These are phyloP conservation scores for Plebejus melissa DNA, from an alignment of 2,888 invertebrate genomes.

Conservation along the genomic window DNA sequence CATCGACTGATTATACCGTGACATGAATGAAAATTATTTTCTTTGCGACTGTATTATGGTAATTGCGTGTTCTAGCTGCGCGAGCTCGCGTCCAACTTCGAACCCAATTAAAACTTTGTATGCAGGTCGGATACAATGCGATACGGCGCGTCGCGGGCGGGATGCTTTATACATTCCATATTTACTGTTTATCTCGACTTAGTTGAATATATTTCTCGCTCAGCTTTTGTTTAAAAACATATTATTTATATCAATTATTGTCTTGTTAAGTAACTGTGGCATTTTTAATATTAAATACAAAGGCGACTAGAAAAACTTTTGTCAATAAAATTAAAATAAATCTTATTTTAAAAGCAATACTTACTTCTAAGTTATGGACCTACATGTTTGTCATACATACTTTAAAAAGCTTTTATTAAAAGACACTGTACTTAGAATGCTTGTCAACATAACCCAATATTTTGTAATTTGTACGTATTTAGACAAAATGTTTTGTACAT, in stretches of 20 bases:
- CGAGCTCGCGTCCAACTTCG: neutral
- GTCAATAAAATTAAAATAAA: neutral
- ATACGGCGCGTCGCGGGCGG: neutral
- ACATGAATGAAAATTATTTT: constrained; percentile 20
- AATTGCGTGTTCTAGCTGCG: neutral
- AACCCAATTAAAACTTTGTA: constrained; percentile 22
- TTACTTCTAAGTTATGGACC: no score
- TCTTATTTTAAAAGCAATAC: neutral
- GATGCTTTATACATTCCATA: constrained; percentile 6
- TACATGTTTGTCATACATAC: no score
- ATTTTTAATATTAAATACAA: neutral
- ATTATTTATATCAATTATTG: constrained; percentile 1
- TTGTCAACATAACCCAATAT: no score
- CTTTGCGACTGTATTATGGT: constrained; percentile 15
- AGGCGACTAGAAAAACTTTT: neutral
- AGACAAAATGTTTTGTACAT: no score
- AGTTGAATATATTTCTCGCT: constrained; percentile 3
- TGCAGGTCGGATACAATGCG: constrained; percentile 15
- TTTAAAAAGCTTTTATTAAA: no score
- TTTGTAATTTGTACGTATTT: no score
- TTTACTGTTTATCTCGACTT: constrained; percentile 15
- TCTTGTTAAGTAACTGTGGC: neutral
- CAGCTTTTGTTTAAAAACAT: neutral
- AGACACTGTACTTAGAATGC: no score
- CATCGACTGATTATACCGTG: constrained; percentile 21